A percentile compares a stretch with the other conserved stretches of the same genome.
phyloP scores from a whole-genome alignment of 2,888 invertebrate genomes.

The Cheilosia scutellata region DNA sequence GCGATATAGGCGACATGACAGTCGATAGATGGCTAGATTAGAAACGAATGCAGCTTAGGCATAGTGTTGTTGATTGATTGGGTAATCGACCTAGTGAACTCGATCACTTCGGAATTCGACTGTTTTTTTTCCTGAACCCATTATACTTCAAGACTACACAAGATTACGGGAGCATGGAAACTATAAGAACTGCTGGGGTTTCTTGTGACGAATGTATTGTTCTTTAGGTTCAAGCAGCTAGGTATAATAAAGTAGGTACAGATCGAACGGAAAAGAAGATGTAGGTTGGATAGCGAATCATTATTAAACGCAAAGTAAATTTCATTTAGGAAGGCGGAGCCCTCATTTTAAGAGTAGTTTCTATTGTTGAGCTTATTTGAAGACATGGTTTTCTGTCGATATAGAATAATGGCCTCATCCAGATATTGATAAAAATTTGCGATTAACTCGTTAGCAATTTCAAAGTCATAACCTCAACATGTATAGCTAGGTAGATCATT shows the following conservation, averaged over 20 bases:
- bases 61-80: slow-evolving; percentile 60
- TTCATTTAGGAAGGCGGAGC: not conserved
- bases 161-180: not conserved
- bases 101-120: slow-evolving; percentile 16
- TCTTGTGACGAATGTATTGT: not conserved
- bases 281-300: not conserved
- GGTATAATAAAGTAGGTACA: not conserved
- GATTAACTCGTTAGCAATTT: too few species aligned
- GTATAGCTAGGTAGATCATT: too few species aligned
- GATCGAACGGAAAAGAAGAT: not conserved
- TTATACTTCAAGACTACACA: not conserved
- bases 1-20: slow-evolving; percentile 14
- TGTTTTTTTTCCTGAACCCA: not conserved
- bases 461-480: too few species aligned
- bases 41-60: slow-evolving; percentile 28
- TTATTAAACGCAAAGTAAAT: not conserved
- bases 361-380: too few species aligned
- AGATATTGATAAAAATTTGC: too few species aligned
- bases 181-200: not conserved
- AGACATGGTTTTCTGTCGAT: too few species aligned
- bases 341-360: too few species aligned
- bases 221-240: not conserved
- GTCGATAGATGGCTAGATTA: slow-evolving; percentile 13
- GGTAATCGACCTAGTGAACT: slow-evolving; percentile 66
- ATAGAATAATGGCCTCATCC: too few species aligned